Conservation (phyloP, 2,113 vertebrate genomes). For the Tympanuchus pallidicinctus region DNA sequence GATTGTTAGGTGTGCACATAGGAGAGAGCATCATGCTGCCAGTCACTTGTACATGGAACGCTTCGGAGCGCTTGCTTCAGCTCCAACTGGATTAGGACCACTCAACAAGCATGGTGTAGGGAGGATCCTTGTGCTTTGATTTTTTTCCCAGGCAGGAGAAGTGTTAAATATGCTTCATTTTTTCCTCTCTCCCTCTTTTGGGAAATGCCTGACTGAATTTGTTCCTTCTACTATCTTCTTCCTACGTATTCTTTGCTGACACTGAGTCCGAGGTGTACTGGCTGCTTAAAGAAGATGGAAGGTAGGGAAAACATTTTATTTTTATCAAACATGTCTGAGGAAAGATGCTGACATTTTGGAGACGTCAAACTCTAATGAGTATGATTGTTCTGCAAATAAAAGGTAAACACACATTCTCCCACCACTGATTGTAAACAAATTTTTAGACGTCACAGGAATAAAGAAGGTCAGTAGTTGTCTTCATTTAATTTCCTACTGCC, state of each 20-base stretch:
- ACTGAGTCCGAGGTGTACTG: neutral
- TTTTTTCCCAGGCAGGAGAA: neutral
- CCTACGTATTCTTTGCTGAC: neutral
- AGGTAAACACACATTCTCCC: neutral
- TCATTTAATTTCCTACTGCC: neutral
- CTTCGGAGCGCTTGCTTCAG: neutral
- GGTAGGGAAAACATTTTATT: neutral
- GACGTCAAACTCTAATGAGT: neutral
- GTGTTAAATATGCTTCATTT: neutral
- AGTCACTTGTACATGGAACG: neutral
- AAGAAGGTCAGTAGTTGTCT: neutral
- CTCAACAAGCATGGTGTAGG: neutral
- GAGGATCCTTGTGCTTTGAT: neutral
- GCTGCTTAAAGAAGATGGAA: neutral
- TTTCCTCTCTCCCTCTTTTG: neutral
- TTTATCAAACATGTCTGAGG: neutral
- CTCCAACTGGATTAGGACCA: neutral
- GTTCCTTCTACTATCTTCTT: neutral
- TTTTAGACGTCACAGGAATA: neutral
- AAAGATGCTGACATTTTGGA: neutral
- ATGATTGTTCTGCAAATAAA: neutral
- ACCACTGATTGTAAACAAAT: neutral
- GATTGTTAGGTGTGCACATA: neutral
- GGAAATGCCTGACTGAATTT: neutral
- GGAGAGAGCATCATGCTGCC: neutral